phyloP scores from a whole-genome alignment of 2,888 invertebrate genomes.

The Tineola bisselliella region DNA sequence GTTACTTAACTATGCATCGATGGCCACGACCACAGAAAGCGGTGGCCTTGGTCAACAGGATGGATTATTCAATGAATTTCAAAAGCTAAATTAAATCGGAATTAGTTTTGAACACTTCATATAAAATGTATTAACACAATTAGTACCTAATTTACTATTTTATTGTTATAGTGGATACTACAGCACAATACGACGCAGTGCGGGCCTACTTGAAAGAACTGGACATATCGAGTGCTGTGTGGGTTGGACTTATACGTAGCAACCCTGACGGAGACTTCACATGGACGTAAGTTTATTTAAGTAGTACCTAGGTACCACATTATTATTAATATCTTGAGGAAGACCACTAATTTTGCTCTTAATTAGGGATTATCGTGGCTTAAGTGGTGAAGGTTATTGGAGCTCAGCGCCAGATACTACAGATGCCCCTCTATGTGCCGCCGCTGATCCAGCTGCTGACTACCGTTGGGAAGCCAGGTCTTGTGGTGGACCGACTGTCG shows the following conservation, averaged over 20 bases:
- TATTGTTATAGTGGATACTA: slow-evolving; percentile 75
- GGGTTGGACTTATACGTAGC: slow-evolving; percentile 81
- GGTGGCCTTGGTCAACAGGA: background rate
- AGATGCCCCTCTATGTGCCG: slow-evolving; percentile 75
- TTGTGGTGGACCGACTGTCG: slow-evolving; percentile 80
- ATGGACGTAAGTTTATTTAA: slow-evolving; percentile 75
- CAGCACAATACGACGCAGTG: slow-evolving; percentile 80
- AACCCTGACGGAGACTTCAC: slow-evolving; percentile 76
- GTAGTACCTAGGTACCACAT: too few relatives aligned
- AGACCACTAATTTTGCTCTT: background rate
- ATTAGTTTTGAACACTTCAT: background rate
- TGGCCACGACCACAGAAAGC: slow-evolving; percentile 5
- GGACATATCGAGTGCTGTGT: slow-evolving; percentile 79
- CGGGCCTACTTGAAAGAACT: slow-evolving; percentile 80
- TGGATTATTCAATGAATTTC: slow-evolving; percentile 3
- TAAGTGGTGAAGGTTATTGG: slow-evolving; percentile 77
- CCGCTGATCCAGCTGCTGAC: slow-evolving; percentile 78
- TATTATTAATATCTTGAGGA: too few relatives aligned
- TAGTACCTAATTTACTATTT: background rate
- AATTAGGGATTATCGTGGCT: slow-evolving; percentile 67
- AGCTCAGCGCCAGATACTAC: slow-evolving; percentile 72
- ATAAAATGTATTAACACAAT: background rate
- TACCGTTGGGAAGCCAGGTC: slow-evolving; percentile 80
- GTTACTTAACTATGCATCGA: slow-evolving; percentile 5
- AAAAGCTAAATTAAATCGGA: slow-evolving; percentile 1